A percentile compares a stretch with the other conserved stretches of the same genome.
These are phyloP conservation scores for Lycophotia porphyrea DNA, from an alignment of 2,888 invertebrate genomes.

Conservation along the genomic window DNA sequence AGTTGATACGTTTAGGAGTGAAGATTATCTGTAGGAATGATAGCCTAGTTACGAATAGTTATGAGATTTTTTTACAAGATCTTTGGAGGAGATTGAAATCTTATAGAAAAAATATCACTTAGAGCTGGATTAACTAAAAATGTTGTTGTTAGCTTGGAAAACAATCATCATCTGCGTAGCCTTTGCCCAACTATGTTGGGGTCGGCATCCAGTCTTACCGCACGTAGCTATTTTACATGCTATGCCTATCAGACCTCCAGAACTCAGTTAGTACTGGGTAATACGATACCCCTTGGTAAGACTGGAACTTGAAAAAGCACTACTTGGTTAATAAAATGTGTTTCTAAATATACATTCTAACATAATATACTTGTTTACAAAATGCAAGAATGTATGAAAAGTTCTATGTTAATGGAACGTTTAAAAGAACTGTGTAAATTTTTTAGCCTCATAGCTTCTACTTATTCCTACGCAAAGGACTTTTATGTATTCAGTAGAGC, in stretches of 20 bases:
- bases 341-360: not conserved
- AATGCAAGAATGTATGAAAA: constrained; percentile 2
- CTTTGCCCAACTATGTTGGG: no score
- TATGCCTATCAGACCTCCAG: no score
- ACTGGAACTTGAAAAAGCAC: not conserved
- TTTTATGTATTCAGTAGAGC: constrained; percentile 37
- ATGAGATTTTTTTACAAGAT: not conserved
- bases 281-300: no score
- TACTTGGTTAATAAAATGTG: not conserved
- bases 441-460: not conserved
- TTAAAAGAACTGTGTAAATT: not conserved
- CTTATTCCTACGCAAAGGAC: not conserved
- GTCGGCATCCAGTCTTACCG: no score
- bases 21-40: not conserved
- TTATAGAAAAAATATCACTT: not conserved
- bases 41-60: not conserved
- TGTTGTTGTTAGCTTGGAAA: no score
- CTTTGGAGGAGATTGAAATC: not conserved
- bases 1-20: constrained; percentile 1
- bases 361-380: constrained; percentile 1
- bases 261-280: no score
- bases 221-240: no score
- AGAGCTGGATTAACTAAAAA: no score
- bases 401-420: not conserved
- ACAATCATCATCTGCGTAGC: no score